Base-by-base conservation (phyloP, 2,797 vertebrate genomes). In the Apogon talboti region DNA sequence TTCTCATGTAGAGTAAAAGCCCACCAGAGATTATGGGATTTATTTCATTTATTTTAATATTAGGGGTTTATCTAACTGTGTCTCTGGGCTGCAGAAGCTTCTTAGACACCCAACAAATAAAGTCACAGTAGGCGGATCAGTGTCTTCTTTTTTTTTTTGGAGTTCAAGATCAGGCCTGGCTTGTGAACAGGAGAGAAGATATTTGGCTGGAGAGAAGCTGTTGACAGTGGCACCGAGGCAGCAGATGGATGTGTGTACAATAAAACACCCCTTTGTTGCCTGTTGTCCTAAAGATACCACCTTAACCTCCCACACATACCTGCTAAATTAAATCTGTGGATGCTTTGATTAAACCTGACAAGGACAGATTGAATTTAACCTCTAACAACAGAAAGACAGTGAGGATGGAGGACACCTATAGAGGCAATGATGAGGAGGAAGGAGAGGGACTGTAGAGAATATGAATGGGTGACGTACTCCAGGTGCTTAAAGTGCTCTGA, bases 281-380 rank as follows among this genome's bases (percentile, higher is more conserved):
- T 51, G 43, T 73, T 57, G 28, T 82, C 73, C 79, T 68, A 64
- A 82, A 84, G 76, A 88, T 70, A 48, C 77, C 80, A 82, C 85
- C 81, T 87, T 81, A 83, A 79, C 84, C 85, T 88, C 87, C 82
- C 74, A 85, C 83, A 74, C 81, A 74, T 43, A 76, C 65, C 78
- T 62, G 82, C 86, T 87, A 91, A 92, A 92, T 87, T 86, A 80
- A 92, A 92, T 92, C 77, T 85, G 91, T 83, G 84, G 86, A 81
- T 68, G 86, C 83, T 91, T 89, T 93, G 91, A 93, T 93, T 92
- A 94, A 91, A 91, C 79, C 85, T 86, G 91, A 93, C 92, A 91
- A 91, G 90, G 91, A 92, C 90, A 89, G 87, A 94, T 90, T 90
- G 89, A 89, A 91, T 88, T 92, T 91, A 89, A 24, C 87, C 86